A percentile compares a stretch with the other conserved stretches of the same genome.
Conservation (phyloP, 2,113 vertebrate genomes). For the Coturnix japonica region DNA sequence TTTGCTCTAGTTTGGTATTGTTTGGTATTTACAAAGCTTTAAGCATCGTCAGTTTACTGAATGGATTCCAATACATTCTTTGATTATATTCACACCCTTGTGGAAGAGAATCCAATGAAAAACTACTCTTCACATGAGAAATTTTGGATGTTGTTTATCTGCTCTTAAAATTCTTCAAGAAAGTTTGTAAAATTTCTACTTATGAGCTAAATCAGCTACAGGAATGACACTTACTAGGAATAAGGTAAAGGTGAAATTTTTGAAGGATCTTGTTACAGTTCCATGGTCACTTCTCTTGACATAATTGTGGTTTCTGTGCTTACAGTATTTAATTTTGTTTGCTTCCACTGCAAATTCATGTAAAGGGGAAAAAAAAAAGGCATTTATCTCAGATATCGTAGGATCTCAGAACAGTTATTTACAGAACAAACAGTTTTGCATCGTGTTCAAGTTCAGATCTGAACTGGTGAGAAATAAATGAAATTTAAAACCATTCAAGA, state of each 20-base stretch:
- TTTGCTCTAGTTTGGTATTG: background rate
- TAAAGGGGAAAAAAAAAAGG: background rate
- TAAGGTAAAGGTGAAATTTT: constrained; percentile 10
- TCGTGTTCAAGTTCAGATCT: background rate
- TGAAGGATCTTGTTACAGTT: constrained; percentile 19
- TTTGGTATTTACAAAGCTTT: background rate
- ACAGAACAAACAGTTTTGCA: background rate
- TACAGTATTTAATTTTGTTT: background rate
- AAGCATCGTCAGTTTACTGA: background rate
- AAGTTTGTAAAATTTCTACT: constrained; percentile 30
- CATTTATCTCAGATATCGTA: background rate
- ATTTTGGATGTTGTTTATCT: background rate
- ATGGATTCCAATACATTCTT: background rate
- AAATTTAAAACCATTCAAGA: background rate
- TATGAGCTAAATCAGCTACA: background rate
- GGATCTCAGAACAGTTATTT: background rate
- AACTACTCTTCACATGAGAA: background rate
- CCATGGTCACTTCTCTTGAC: constrained; percentile 28
- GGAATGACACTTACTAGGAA: background rate
- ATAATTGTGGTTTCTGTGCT: background rate
- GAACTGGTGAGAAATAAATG: background rate
- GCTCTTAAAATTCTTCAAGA: background rate
- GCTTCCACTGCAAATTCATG: constrained; percentile 29
- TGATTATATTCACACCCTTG: background rate
- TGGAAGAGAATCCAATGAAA: background rate